Base-by-base conservation (phyloP, 2,113 vertebrate genomes). In the Acrocephalus kingi region DNA sequence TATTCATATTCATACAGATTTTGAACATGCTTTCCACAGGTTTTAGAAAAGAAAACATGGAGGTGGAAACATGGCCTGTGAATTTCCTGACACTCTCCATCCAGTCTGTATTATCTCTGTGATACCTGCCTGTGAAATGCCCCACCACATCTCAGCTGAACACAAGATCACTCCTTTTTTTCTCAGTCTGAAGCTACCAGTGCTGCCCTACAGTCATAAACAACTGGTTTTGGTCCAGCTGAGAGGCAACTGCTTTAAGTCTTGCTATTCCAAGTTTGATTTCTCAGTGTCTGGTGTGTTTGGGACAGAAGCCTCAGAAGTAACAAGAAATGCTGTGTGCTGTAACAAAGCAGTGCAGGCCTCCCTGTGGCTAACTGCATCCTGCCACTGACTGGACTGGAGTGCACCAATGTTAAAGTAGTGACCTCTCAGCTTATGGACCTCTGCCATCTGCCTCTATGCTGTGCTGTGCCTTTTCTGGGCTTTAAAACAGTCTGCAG, bases 401-500 rank as follows among this genome's bases (percentile, higher is more conserved):
- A 78, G 30, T 30, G 63, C 15, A 35, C 3, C 6, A 67, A 15
- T 3, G 7, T 58, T 49, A 82, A 87, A 96, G 45, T 2, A 8
- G 7, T 63, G 73, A 79, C n/a, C 49, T 93, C 89, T 85, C 51
- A 66, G n/a, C 22, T 54, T 33, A 22, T 54, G 33, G 52, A 21
- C 15, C 2, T 86, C 54, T 56, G 31, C 54, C 49, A 61, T 24
- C n/a, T 85, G 28, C 28, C 77, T 46, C 67, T 80, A 1, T 0
- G 1, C 25, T 45, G 27, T 73, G 48, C 90, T 90, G 23, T 81
- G 71, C 51, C 46, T 90, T 92, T 89, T 91, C 28, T 82, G 37
- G 54, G 56, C 84, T 88, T 89, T 89, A 63, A 94, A 86, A 20
- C 45, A 16, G 31, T 39, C 90, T 94, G 18, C 73, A 87, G 88